Evolutionary conservation across 2,113 vertebrate species (phyloP).

Genomic region (Mobula hypostoma): DNA sequence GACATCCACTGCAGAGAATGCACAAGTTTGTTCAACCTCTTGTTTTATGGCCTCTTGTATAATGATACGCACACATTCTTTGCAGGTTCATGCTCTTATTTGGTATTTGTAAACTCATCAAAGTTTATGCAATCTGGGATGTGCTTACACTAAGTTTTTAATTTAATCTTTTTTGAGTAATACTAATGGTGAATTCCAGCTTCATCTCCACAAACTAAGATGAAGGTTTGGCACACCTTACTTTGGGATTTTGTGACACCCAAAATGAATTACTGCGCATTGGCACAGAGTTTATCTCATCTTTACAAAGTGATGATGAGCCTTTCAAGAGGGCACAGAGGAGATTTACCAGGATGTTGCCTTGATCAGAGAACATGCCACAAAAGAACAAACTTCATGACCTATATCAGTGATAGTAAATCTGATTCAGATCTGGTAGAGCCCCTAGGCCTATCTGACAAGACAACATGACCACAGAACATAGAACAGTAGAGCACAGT

Average conservation of each 20-base stretch:
- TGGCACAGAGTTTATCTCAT: too few relatives aligned
- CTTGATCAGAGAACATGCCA: too few relatives aligned
- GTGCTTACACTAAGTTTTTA: conserved; percentile 73
- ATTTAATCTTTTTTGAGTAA: conserved; percentile 73
- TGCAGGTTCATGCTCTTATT: conserved; percentile 61
- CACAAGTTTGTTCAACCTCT: too few relatives aligned
- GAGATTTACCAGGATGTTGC: too few relatives aligned
- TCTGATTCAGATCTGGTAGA: too few relatives aligned
- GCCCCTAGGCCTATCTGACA: too few relatives aligned
- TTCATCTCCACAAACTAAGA: background rate
- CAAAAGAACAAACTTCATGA: too few relatives aligned
- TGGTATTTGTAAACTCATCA: conserved; percentile 72
- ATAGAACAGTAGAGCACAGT: too few relatives aligned
- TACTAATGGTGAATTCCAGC: background rate
- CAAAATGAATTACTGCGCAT: background rate
- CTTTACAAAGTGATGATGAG: background rate
- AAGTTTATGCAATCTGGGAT: conserved; percentile 69
- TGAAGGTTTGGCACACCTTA: background rate
- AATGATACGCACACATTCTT: conserved; percentile 83
- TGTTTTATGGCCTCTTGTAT: conserved; percentile 58
- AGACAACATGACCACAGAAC: too few relatives aligned
- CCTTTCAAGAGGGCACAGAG: too few relatives aligned
- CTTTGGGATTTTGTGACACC: background rate
- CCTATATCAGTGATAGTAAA: too few relatives aligned
- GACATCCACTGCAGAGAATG: too few relatives aligned